A percentile compares a stretch with the other conserved stretches of the same genome.
Evolutionary conservation across 2,888 invertebrate species (phyloP).

Genomic region (Adelognathus sp.): DNA sequence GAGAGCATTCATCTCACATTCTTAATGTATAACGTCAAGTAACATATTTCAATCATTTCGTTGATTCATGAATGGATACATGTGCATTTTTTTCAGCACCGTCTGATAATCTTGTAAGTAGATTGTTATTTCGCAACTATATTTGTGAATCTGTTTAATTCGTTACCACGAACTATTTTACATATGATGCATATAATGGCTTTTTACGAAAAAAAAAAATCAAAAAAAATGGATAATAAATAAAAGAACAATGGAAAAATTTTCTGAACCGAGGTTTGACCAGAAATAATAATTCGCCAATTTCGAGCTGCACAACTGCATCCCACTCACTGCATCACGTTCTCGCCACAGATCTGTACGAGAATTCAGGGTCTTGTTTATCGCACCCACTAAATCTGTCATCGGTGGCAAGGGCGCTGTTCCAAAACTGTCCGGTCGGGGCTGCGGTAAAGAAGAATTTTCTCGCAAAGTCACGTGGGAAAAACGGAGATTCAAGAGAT

Average conservation of each 20-base stretch:
- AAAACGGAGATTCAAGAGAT: constrained; percentile 2
- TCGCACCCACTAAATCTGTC: constrained; percentile 35
- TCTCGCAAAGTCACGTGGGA: not conserved
- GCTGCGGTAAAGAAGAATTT: constrained; percentile 18
- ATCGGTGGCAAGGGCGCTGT: constrained; percentile 1
- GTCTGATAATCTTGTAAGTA: too few relatives aligned
- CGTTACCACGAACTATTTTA: too few relatives aligned
- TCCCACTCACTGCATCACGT: not conserved
- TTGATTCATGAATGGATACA: too few relatives aligned
- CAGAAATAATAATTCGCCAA: not conserved
- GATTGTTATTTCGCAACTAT: too few relatives aligned
- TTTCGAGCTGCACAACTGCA: not conserved
- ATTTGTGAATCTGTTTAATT: too few relatives aligned
- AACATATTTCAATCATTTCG: too few relatives aligned
- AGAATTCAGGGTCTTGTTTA: constrained; percentile 26
- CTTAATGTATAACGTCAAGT: too few relatives aligned
- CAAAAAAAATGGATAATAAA: not conserved
- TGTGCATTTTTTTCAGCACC: too few relatives aligned
- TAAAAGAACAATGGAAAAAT: not conserved
- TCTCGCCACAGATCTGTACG: not conserved
- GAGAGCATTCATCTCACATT: too few relatives aligned
- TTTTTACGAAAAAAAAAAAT: not conserved
- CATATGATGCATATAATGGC: too few relatives aligned
- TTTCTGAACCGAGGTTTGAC: not conserved
- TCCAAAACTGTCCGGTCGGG: constrained; percentile 35